Conservation (phyloP, 2,888 invertebrate genomes). For the Euclidia mi region DNA sequence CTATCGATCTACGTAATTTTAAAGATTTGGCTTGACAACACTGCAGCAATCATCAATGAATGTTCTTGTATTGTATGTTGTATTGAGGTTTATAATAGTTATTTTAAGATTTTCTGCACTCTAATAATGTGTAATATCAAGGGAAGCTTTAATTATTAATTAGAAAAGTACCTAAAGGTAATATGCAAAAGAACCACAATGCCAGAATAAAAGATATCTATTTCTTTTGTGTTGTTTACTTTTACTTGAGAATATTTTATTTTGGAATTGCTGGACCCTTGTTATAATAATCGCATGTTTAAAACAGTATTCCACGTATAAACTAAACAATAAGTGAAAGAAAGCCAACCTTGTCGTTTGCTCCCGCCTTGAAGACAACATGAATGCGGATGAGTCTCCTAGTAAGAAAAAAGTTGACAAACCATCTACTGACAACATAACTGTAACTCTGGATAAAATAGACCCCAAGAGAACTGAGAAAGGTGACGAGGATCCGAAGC, state of each 20-base stretch:
- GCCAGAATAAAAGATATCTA: neutral
- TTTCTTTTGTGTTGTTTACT: neutral
- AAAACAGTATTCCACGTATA: neutral
- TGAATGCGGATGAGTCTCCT: slow-evolving; percentile 75
- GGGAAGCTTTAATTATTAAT: too few species aligned
- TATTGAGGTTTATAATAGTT: too few species aligned
- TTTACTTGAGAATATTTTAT: neutral
- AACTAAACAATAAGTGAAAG: slow-evolving; percentile 28
- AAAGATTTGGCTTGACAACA: too few species aligned
- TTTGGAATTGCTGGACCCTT: neutral
- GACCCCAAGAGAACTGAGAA: slow-evolving; percentile 73
- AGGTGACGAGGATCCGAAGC: slow-evolving; percentile 85
- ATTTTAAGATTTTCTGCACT: too few species aligned
- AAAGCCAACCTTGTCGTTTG: slow-evolving; percentile 53
- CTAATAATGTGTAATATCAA: too few species aligned
- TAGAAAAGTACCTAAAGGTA: too few species aligned
- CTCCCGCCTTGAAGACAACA: slow-evolving; percentile 74
- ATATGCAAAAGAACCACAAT: too few species aligned
- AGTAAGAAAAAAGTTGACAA: slow-evolving; percentile 76
- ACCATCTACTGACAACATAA: slow-evolving; percentile 64
- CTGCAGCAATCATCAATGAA: too few species aligned
- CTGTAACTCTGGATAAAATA: slow-evolving; percentile 68
- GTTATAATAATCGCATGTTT: neutral
- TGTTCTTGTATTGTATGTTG: too few species aligned
- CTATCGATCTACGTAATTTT: too few species aligned